Percentiles rank a stretch among this genome's conserved stretches.
Evolutionary conservation across 1,140 invertebrate species (phyloP).

Genomic region (Myzus persicae): DNA sequence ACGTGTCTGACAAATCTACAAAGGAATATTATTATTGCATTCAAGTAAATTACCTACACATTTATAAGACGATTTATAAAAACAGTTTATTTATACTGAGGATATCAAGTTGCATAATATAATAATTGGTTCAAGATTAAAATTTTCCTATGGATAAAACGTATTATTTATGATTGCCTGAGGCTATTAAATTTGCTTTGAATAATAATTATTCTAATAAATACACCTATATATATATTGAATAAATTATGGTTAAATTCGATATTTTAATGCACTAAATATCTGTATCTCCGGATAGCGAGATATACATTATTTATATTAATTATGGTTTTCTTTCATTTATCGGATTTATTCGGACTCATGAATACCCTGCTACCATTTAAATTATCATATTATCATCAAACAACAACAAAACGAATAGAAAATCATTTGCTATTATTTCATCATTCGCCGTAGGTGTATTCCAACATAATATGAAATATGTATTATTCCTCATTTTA

Average conservation of each 20-base stretch:
- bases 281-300: neutral
- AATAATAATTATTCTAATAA: conserved; percentile 5
- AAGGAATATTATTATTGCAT: neutral
- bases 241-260: neutral
- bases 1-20: neutral
- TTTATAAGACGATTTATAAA: neutral
- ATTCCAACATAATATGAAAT: neutral
- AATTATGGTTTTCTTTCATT: conserved; percentile 5
- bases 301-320: neutral
- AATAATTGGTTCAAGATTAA: conserved; percentile 16
- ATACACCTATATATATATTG: neutral
- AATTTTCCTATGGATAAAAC: neutral
- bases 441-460: neutral
- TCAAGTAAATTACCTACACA: neutral
- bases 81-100: neutral
- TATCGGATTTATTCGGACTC: neutral
- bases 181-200: neutral
- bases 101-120: neutral
- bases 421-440: neutral
- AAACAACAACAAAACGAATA: neutral
- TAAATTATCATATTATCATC: neutral
- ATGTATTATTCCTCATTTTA: no score
- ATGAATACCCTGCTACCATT: neutral
- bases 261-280: neutral
- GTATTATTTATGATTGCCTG: neutral